Base-by-base conservation (phyloP, 1,140 invertebrate species). In the Meteorus sp. region DNA sequence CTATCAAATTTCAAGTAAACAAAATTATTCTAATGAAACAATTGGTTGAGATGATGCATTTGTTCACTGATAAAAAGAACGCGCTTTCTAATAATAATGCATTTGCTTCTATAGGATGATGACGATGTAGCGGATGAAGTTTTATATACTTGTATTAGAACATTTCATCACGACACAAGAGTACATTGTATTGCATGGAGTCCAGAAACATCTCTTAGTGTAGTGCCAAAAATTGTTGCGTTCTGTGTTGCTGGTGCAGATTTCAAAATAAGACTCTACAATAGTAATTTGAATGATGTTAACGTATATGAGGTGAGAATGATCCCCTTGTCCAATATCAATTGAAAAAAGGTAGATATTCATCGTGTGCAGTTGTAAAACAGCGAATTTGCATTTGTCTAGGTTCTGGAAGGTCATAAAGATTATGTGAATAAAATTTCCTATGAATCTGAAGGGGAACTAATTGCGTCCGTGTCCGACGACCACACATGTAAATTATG, bases 401-500 rank as follows among this genome's bases (percentile, higher is more conserved):
- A 88, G 86, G 70, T 83, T 43, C 63, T 89, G 52, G 73, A 79
- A 50, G 86, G 85, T 1, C 90, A 92, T 65, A 85, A 69, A 25
- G 85, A 85, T 72, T 92, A 89, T 69, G 82, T 91, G 0, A 92
- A 92, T 73, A 81, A 82, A 39, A 70, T 91, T 19, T 77, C 83
- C 25, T 92, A 85, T 81, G 88, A 90, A 65, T 84, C 85, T 5
- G 84, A 85, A 43, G 89, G 89, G 19, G 81, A 85, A 29, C 79
- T 84, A 52, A 66, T 92, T 33, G 89, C 88, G 13, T 90, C 88
- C 35, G 86, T 86, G 8, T 88, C 89, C 59, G 90, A 92, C 77
- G 90, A 92, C 73, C 84, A 86, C 37, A 88, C 87, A 0, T 90
- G 88, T 69, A 83, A 85, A 65, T 72, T 92, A 17, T 92, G 89